Percentiles rank a stretch among this genome's conserved stretches.
Conservation (phyloP, 2,797 vertebrate genomes). For the Pantherophis alleghaniensis region DNA sequence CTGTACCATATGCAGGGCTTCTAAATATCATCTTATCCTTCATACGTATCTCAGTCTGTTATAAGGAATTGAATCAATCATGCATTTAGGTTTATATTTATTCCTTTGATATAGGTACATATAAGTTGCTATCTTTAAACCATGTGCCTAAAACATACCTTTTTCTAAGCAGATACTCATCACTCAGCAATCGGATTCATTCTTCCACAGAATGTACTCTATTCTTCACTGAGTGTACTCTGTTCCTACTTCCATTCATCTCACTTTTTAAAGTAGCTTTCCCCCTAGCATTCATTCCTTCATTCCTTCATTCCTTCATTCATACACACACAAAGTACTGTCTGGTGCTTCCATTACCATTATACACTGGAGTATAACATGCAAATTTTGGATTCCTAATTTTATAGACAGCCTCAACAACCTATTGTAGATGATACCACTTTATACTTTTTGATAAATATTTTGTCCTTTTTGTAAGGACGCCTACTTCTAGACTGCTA, state of each 20-base stretch:
- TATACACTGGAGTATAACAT: neutral
- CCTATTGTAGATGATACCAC: neutral
- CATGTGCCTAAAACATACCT: neutral
- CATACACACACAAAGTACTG: neutral
- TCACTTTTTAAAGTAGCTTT: neutral
- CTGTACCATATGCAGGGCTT: neutral
- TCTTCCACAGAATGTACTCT: neutral
- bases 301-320: neutral
- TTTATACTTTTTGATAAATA: neutral
- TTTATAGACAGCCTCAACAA: neutral
- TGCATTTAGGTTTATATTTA: neutral
- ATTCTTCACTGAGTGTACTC: neutral
- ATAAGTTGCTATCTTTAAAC: neutral
- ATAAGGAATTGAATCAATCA: neutral
- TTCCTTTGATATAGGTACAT: neutral
- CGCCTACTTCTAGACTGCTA: neutral
- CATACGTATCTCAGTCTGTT: neutral
- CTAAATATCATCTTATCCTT: neutral
- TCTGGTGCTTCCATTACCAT: neutral
- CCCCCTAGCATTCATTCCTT: neutral
- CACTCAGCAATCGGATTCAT: neutral
- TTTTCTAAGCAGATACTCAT: neutral
- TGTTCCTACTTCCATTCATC: neutral
- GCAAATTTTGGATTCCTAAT: neutral
- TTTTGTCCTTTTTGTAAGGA: neutral